phyloP scores from a whole-genome alignment of 2,113 vertebrate species.

The Thryonomys swinderianus region DNA sequence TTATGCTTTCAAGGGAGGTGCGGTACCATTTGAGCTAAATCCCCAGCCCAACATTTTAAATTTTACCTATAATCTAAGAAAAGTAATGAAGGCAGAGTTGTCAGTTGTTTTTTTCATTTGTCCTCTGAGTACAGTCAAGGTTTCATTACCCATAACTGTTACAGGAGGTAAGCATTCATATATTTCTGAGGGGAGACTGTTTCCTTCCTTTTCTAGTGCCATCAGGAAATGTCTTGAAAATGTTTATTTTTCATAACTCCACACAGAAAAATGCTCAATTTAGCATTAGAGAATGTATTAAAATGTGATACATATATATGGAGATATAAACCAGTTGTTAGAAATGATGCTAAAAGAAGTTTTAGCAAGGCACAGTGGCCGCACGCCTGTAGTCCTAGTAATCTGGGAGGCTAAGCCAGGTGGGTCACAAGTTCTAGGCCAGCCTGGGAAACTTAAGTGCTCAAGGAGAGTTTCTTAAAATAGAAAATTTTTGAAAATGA shows the following conservation, averaged over 20 bases:
- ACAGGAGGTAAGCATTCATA: background rate
- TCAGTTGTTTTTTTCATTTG: background rate
- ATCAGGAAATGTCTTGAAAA: background rate
- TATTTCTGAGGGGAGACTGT: background rate
- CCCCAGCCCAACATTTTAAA: too few relatives aligned
- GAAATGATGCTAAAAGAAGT: background rate
- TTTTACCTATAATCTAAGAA: background rate
- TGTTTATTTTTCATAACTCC: background rate
- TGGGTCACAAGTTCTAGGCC: background rate
- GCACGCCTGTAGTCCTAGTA: background rate
- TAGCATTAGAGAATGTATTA: background rate
- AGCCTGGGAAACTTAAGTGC: background rate
- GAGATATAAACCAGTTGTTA: background rate
- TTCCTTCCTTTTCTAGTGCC: background rate
- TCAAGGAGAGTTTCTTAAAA: background rate
- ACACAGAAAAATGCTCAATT: background rate
- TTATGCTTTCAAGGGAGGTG: too few relatives aligned
- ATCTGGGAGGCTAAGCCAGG: background rate
- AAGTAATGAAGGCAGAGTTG: slow-evolving; percentile 6
- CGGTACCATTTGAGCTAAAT: too few relatives aligned
- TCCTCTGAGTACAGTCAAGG: background rate
- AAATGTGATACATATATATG: background rate
- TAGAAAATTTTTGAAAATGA: background rate
- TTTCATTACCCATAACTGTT: background rate
- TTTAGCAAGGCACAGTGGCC: background rate